Evolutionary conservation across 2,797 vertebrate genomes (phyloP), one percentile per base, ranked within the genome.

Genomic region (Oreortyx pictus): DNA sequence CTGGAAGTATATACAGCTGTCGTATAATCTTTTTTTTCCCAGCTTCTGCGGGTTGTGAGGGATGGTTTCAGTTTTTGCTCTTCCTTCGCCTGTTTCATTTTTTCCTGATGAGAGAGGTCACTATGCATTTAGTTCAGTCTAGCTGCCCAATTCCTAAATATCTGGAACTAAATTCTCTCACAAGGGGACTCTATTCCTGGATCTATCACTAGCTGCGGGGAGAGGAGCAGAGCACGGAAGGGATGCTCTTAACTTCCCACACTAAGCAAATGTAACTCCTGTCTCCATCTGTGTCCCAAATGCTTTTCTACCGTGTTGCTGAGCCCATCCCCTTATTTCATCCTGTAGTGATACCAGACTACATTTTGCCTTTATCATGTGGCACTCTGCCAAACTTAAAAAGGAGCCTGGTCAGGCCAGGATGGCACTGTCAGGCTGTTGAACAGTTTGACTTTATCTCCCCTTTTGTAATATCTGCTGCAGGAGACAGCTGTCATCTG

Each of bases 331-430:
- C 11, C 6, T 52, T 72, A 22, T 75, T 65, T 50, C 29, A 57
- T 31, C 4, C 0, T 22, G 29, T 0, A 0, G 1, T 39, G n/a
- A 0, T 3, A 39, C 33, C 18, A 18, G 33, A 61, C 15, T 13
- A 22, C 17, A 16, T 46, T 80, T 54, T 2, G 1, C 27, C 41
- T 33, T 11, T 18, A 9, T 6, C 7, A 25, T 64, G 57, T 22
- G 44, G 67, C 27, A 31, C 14, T 68, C 33, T 35, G 35, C 15
- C 41, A 49, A 71, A 5, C 52, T 85, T 39, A 18, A 66, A 79
- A 50, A 76, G 25, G 37, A 82, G 1, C 46, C 35, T 20, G 15
- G 9, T 60, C 37, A 39, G 33, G n/a, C 14, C 61, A 68, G 54
- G 27, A 74, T 17, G 1, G 0, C 50, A 8, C 33, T 24, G 49